Conservation (phyloP, 2,797 vertebrate species). For the Rallus crepitans region DNA sequence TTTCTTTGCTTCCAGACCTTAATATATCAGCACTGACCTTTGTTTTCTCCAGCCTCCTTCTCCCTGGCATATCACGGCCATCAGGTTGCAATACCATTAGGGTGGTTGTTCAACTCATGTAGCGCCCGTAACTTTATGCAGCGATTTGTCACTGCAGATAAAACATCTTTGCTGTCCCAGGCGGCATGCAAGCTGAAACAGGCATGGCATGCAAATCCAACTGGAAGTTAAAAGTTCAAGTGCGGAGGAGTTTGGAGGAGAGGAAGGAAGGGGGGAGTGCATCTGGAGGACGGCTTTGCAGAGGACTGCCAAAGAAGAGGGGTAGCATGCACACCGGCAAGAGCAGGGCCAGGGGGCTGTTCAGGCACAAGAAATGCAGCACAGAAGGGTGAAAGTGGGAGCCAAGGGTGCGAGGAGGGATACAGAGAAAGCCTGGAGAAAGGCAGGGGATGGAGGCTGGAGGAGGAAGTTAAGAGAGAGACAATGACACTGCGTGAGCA, state of each 20-base stretch:
- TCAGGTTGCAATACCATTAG: not conserved
- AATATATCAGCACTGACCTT: not conserved
- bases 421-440: not conserved
- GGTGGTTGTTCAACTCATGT: not conserved
- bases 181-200: not conserved
- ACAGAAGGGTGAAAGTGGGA: not conserved
- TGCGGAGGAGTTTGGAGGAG: not conserved
- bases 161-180: constrained; percentile 20
- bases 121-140: not conserved
- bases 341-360: not conserved
- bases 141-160: constrained; percentile 41
- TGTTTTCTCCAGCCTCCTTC: constrained; percentile 1
- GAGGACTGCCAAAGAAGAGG: not conserved
- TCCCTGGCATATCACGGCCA: not conserved
- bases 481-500: not conserved
- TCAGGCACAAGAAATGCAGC: not conserved
- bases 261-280: not conserved
- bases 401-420: not conserved
- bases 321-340: not conserved
- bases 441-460: not conserved
- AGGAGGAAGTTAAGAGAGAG: not conserved
- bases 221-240: constrained; percentile 2
- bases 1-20: constrained; percentile 5
- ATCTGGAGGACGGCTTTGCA: not conserved
- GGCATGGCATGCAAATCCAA: constrained; percentile 28